Conservation (phyloP, 2,888 invertebrate genomes). For the Dasysyrphus albostriatus region DNA sequence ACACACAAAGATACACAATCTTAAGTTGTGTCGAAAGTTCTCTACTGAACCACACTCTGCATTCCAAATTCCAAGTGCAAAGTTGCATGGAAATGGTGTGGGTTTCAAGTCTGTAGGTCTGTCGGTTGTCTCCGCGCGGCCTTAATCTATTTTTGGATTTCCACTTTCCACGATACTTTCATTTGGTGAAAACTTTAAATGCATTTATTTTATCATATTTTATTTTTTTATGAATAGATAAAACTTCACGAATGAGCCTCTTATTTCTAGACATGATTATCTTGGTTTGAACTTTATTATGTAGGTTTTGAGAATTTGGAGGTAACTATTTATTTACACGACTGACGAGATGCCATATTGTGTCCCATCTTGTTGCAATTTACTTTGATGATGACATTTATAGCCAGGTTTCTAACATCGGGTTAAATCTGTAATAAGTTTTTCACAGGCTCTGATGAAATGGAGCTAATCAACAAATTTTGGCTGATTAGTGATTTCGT, state of each 20-base stretch:
- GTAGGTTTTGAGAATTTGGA: too few species aligned
- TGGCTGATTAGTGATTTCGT: too few species aligned
- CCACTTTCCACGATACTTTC: conserved; percentile 24
- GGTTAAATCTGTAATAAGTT: too few species aligned
- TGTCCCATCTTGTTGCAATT: too few species aligned
- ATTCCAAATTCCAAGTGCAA: conserved; percentile 60
- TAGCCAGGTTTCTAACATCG: too few species aligned
- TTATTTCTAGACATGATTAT: too few species aligned
- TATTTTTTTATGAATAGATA: background rate
- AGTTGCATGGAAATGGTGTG: conserved; percentile 43
- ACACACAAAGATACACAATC: conserved; percentile 25
- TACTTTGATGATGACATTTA: too few species aligned
- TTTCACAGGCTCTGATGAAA: too few species aligned
- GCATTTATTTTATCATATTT: background rate
- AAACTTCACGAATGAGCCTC: background rate
- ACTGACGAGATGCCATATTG: too few species aligned
- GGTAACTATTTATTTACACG: too few species aligned
- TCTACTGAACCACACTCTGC: conserved; percentile 42
- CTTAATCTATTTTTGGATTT: conserved; percentile 34
- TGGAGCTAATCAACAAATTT: too few species aligned
- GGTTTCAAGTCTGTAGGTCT: conserved; percentile 19
- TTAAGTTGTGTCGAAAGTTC: conserved; percentile 55
- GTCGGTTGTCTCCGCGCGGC: conserved; percentile 16
- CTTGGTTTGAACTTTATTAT: too few species aligned
- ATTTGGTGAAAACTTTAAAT: conserved; percentile 22